Base-by-base conservation (phyloP, 2,888 invertebrate genomes). In the Netelia inedita region DNA sequence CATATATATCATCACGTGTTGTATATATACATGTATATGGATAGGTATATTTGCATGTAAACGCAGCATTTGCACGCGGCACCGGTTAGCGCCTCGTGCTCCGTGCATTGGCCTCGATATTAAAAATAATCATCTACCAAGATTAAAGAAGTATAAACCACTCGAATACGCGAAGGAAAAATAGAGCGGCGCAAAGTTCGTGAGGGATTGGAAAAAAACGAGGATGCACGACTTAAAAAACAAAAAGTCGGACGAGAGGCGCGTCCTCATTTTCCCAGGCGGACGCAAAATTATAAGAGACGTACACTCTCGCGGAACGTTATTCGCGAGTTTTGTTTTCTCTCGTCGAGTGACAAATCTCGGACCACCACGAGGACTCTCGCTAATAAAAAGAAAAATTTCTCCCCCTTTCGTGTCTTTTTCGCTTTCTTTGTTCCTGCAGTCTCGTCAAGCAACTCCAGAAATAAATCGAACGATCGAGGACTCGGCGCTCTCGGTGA, bases 41-140 rank as follows among this genome's bases (percentile, higher is more conserved):
- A 57, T 16, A 66, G 53, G 14, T 16, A 11, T 79, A 63, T 63
- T 16, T 28, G 53, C 23, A 69, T 43, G 6, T 19, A 28, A 57
- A 53, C 63, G 43, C 35, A 55, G 35, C 41, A 71, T 80, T 82
- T 85, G 82, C 85, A 85, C 85, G 50, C 85, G 85, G 84, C 84
- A 73, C 73, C 55, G 16, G 23, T 50, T 43, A 41, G 55, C 63
- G 65, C 46, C 43, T 78, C 66, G 9, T 19, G 2, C 19, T 68
- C 65, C 82, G 80, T 79, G 75, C 86, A 85, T 73, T 82, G 88
- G 86, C 88, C 88, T 86, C 88, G 87, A 88, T 88, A 79, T 72
- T 85, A 87, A 88, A 88, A 88, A 88, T 88, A 88, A 87, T 88
- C 84, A 75, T 61, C 79, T 57, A 68, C 72, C 55, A 78, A 72